Evolutionary conservation across 2,888 invertebrate genomes (phyloP).

Genomic region (Lordiphosa fenestrarum): DNA sequence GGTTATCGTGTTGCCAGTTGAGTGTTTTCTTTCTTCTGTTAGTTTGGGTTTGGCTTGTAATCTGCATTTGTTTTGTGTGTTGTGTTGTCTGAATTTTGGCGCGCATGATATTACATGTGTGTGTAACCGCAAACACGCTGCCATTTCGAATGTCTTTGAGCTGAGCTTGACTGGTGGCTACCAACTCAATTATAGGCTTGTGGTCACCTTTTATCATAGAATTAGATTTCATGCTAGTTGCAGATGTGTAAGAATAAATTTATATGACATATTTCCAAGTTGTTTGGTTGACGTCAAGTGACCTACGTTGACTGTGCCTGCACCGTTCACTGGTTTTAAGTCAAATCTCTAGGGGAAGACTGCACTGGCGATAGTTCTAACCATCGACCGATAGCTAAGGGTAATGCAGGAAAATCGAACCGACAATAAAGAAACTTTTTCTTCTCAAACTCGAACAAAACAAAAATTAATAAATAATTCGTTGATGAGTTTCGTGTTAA

Average conservation of each 20-base stretch:
- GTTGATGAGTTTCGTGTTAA: no score
- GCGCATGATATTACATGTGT: conserved; percentile 53
- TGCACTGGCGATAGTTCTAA: no score
- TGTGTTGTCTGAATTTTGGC: conserved; percentile 44
- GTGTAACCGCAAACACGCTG: conserved; percentile 48
- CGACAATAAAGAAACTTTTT: no score
- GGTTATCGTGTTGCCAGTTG: conserved; percentile 50
- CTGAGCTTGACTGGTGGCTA: conserved; percentile 8
- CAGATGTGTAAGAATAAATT: background rate
- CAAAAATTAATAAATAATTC: no score
- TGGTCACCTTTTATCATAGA: conserved; percentile 13
- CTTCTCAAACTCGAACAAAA: no score
- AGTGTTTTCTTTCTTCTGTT: conserved; percentile 15
- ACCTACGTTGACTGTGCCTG: no score
- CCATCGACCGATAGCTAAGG: no score
- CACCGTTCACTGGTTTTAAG: no score
- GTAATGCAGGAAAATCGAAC: no score
- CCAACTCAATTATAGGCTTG: conserved; percentile 35
- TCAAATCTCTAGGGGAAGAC: no score
- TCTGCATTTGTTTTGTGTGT: conserved; percentile 34
- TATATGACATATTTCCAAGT: no score
- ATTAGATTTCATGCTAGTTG: conserved; percentile 18
- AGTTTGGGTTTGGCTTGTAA: conserved; percentile 45
- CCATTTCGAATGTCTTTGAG: conserved; percentile 17
- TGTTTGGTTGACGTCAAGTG: no score